These are phyloP conservation scores for Scaptomyza hsui DNA, from an alignment of 1,140 invertebrate species.

Conservation along the genomic window DNA sequence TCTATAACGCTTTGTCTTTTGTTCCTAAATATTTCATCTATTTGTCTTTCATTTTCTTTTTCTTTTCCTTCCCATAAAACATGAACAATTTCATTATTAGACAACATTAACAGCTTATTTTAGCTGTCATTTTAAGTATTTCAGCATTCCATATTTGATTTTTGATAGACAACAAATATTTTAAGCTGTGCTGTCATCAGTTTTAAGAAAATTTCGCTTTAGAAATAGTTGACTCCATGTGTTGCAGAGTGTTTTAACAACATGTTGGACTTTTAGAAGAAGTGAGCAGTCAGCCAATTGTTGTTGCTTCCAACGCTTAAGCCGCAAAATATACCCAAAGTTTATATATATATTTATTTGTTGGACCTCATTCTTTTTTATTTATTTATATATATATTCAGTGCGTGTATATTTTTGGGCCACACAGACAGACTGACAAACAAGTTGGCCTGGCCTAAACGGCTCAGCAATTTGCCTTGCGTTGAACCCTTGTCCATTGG, in stretches of 20 bases:
- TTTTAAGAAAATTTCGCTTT: not conserved
- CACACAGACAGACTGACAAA: conserved; percentile 42
- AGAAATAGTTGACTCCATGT: not conserved
- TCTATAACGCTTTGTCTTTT: no score
- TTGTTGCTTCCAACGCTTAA: conserved; percentile 68
- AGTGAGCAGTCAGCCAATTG: conserved; percentile 39
- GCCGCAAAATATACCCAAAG: conserved; percentile 73
- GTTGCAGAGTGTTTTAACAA: conserved; percentile 30
- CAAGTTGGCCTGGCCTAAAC: conserved; percentile 43
- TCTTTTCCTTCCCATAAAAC: no score
- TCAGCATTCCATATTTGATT: no score
- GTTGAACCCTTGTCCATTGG: conserved; percentile 47
- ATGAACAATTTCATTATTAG: no score
- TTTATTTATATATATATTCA: conserved; percentile 9
- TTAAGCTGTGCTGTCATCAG: no score
- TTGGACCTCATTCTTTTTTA: conserved; percentile 12
- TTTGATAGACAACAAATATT: no score
- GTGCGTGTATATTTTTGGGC: conserved; percentile 50
- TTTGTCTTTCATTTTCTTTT: no score
- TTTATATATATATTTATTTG: conserved; percentile 70
- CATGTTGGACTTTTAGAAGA: conserved; percentile 22
- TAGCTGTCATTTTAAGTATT: no score
- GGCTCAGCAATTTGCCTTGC: conserved; percentile 63
- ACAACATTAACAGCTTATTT: no score
- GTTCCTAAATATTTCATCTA: no score